Percentiles rank a stretch among this genome's conserved stretches.
phyloP scores from a whole-genome alignment of 2,797 vertebrate genomes.

The Eulemur mongoz region DNA sequence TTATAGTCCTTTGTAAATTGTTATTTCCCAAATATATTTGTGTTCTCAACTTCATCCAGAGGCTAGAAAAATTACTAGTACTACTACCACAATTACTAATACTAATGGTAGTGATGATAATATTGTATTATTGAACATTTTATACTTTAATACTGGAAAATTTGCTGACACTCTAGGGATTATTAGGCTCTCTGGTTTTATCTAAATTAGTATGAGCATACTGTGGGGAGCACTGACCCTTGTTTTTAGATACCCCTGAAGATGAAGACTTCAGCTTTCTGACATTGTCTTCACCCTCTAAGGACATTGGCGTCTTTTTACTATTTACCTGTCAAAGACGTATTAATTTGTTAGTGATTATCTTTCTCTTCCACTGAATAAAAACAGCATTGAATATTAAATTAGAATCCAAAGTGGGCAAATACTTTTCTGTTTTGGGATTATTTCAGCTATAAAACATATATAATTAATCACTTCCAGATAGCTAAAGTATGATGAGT shows the following conservation, averaged over 20 bases:
- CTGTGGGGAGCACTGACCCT: neutral
- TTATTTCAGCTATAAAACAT: neutral
- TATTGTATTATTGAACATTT: neutral
- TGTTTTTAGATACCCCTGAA: slow-evolving; percentile 15
- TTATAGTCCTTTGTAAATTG: slow-evolving; percentile 14
- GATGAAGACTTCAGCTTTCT: neutral
- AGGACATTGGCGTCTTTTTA: slow-evolving; percentile 3
- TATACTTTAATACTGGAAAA: neutral
- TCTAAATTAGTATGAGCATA: neutral
- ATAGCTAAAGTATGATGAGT: neutral
- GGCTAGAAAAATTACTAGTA: neutral
- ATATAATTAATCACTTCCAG: neutral
- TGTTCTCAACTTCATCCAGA: slow-evolving; percentile 13
- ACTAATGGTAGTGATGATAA: neutral
- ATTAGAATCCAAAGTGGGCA: neutral
- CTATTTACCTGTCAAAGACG: slow-evolving; percentile 2
- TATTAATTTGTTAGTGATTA: neutral
- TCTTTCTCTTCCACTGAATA: neutral
- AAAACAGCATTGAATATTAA: slow-evolving; percentile 21
- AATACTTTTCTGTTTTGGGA: neutral
- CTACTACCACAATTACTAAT: neutral
- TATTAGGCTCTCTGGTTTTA: neutral
- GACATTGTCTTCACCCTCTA: neutral
- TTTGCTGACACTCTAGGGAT: neutral
- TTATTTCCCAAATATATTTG: neutral